Evolutionary conservation across 2,888 invertebrate species (phyloP).

Genomic region (Diaphora mendica): DNA sequence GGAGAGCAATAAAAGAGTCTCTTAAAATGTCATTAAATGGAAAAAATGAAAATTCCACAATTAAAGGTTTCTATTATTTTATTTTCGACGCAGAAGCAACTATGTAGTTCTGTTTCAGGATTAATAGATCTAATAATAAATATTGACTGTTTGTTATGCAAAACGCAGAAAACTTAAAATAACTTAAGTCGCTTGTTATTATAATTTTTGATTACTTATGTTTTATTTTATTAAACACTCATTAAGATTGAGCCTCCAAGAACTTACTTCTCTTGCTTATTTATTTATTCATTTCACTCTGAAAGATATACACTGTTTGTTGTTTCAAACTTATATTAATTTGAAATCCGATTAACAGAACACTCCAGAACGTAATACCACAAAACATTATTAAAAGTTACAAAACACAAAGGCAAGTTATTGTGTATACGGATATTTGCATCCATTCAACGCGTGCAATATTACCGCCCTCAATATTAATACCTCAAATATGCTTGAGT

Average conservation of each 20-base stretch:
- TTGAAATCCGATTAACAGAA: constrained; percentile 17
- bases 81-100: not conserved
- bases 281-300: not conserved
- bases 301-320: not conserved
- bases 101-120: no score
- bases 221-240: not conserved
- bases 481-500: constrained; percentile 53
- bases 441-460: constrained; percentile 44
- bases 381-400: constrained; percentile 29
- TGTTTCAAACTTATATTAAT: not conserved
- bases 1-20: no score
- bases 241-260: not conserved
- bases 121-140: no score
- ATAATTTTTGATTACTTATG: not conserved
- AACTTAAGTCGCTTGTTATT: not conserved
- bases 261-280: not conserved
- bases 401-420: constrained; percentile 35
- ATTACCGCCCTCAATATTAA: constrained; percentile 50
- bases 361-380: constrained; percentile 3
- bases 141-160: no score
- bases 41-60: no score
- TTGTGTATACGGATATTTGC: constrained; percentile 42
- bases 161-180: not conserved
- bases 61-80: not conserved
- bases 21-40: no score